Evolutionary conservation across 2,113 vertebrate species (phyloP), one percentile per base, ranked within the genome.

Genomic region (Lota lota): DNA sequence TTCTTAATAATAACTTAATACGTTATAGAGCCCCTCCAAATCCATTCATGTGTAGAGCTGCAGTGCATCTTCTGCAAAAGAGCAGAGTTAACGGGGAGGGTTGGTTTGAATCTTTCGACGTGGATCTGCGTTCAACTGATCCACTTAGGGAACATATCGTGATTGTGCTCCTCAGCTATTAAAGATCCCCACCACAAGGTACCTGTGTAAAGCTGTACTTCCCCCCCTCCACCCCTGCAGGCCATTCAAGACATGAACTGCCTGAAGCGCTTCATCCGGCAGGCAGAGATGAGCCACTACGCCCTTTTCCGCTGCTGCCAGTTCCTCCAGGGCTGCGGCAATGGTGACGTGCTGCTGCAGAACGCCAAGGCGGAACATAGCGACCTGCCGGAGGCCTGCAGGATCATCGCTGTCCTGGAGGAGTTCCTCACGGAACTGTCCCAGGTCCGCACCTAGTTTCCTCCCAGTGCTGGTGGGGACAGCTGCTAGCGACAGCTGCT

Each of bases 181-280:
- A 33, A 3, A 56, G 53, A 56, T 53, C 51, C 5, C 3, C 17
- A 6, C 16, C 53, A 56, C 53, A 47, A 47, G 40, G 40, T 47
- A 5, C 40, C 40, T 47, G 40, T 47, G 40, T 47, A 47, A 47
- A 47, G 40, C 40, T 14, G 5, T n/a, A 18, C 53, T 56, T n/a
- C 16, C 16, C 17, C 18, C 53, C 15, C 17, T 68, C 11, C 8
- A 2, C 1, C 28, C 71, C 66, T 62, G 14, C 91, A 99, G 97
- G 97, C 96, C 63, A 99, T 99, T 69, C 97, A 99, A 87, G 96
- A 98, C 83, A 96, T 96, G 89, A 99, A 99, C 93, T 97, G 95
- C 86, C 90, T 99, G 87, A 99, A 99, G 91, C 93, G 97, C 50
- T 96, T 95, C 61, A 95, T 99, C 87, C 94, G 93, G 0, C 97